A percentile compares a stretch with the other conserved stretches of the same genome.
Evolutionary conservation across 2,888 invertebrate genomes (phyloP).

Genomic region (Nephrocerus scutellatus): DNA sequence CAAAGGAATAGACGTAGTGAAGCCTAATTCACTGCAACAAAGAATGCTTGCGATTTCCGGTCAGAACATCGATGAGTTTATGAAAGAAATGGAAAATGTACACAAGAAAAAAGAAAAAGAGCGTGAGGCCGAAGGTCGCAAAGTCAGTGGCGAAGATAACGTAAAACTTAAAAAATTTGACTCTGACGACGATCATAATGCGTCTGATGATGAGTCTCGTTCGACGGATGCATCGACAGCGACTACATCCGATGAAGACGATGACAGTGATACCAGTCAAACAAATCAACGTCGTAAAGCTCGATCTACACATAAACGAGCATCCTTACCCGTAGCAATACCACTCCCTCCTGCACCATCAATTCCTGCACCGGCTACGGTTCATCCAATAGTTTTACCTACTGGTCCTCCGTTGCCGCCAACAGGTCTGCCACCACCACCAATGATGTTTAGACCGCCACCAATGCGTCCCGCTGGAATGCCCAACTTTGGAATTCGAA

Average conservation of each 20-base stretch:
- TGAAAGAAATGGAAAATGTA: constrained; percentile 87
- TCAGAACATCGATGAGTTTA: constrained; percentile 86
- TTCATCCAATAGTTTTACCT: constrained; percentile 8
- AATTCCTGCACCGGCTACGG: constrained; percentile 15
- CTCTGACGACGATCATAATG: constrained; percentile 12
- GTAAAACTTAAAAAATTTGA: constrained; percentile 12
- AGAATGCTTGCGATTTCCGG: constrained; percentile 84
- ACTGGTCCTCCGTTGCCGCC: constrained; percentile 45
- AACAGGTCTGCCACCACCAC: constrained; percentile 47
- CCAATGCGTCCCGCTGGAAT: constrained; percentile 50
- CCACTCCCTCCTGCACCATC: constrained; percentile 33
- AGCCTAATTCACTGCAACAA: constrained; percentile 74
- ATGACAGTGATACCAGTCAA: constrained; percentile 19
- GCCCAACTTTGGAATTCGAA: constrained; percentile 38
- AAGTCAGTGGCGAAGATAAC: constrained; percentile 10
- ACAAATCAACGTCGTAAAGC: constrained; percentile 13
- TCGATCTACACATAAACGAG: no score
- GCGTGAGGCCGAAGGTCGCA: constrained; percentile 50
- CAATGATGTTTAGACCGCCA: constrained; percentile 54
- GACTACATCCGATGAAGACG: constrained; percentile 17
- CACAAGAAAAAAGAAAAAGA: constrained; percentile 66
- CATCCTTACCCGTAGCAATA: constrained; percentile 24
- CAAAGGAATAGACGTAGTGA: constrained; percentile 37
- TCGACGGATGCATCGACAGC: constrained; percentile 14
- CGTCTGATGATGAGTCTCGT: constrained; percentile 14